phyloP scores from a whole-genome alignment of 1,140 invertebrate species.

The Drosophila tsacasi region DNA sequence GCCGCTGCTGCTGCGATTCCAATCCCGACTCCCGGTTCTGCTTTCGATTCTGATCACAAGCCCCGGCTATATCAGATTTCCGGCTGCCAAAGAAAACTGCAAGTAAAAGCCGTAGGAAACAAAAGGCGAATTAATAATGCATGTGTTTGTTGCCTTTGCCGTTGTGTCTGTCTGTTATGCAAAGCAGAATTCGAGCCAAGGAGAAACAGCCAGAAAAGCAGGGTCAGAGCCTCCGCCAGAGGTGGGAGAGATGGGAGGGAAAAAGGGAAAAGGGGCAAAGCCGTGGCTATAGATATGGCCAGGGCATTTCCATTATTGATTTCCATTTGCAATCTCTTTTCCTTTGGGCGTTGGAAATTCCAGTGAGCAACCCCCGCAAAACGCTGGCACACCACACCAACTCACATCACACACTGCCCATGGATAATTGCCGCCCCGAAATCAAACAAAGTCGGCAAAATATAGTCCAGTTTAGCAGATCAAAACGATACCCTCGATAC shows the following conservation, averaged over 20 bases:
- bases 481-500: slow-evolving; percentile 6
- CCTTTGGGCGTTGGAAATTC: slow-evolving; percentile 38
- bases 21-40: slow-evolving; percentile 9
- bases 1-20: slow-evolving; percentile 3
- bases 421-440: slow-evolving; percentile 42
- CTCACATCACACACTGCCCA: slow-evolving; percentile 2
- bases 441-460: slow-evolving; percentile 23
- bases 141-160: slow-evolving; percentile 22
- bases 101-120: slow-evolving; percentile 18
- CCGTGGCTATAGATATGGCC: slow-evolving; percentile 33
- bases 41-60: slow-evolving; percentile 8
- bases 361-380: slow-evolving; percentile 22
- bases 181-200: slow-evolving; percentile 35
- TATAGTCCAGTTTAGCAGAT: slow-evolving; percentile 12
- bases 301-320: slow-evolving; percentile 69
- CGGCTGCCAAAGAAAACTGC: slow-evolving; percentile 36
- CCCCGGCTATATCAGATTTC: slow-evolving; percentile 53
- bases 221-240: not conserved
- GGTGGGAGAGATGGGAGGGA: not conserved
- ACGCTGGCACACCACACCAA: slow-evolving; percentile 9
- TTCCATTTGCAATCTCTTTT: slow-evolving; percentile 61
- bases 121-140: slow-evolving; percentile 41
- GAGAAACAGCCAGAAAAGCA: slow-evolving; percentile 17
- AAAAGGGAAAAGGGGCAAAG: not conserved
- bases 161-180: slow-evolving; percentile 31